Evolutionary conservation across 1,140 invertebrate genomes (phyloP), one percentile per base, ranked within the genome.

Genomic region (Drosophila athabasca): DNA sequence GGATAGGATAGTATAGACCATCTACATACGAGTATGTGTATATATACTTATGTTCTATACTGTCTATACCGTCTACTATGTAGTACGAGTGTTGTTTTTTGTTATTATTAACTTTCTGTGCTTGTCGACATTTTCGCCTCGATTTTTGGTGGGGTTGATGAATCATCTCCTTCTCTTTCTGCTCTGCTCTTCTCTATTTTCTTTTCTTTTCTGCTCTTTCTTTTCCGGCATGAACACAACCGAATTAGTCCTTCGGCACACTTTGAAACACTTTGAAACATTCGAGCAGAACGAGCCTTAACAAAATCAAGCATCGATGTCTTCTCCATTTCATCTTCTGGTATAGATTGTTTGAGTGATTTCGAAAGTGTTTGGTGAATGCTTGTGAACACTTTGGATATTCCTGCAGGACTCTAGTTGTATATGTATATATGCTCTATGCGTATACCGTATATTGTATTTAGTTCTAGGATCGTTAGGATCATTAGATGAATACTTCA

Each of bases 141-240:
- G 41, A 19, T 55, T 78, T 71, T 74, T 83, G 80, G 80, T 83
- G 80, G 80, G 81, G 80, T 85, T 64, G 69, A 69, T 70, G 67
- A 70, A 39, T 39, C 52, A 69, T 43, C 65, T 55, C 64, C 13
- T 26, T 17, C 35, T 19, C 11, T 5, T 5, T 6, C 5, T 46
- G 24, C 29, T 35, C n/a, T 26, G 17, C 29, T 46, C 17, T 49
- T 43, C 49, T 62, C 64, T 50, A 15, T 22, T 8, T 35, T 13
- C n/a, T n/a, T 45, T 6, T 50, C 6, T 54, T 17, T 35, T 43
- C 7, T 17, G 2, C 15, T 11, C 15, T 24, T 35, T 19, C 22
- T 6, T 6, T 13, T 46, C 11, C 35, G 13, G 35, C 11, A 39
- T 39, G 11, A 39, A 39, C 11, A 35, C 31, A 35, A 11, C 31